Conservation (phyloP, 2,113 vertebrate species). For the Gymnocephalus cernua region DNA sequence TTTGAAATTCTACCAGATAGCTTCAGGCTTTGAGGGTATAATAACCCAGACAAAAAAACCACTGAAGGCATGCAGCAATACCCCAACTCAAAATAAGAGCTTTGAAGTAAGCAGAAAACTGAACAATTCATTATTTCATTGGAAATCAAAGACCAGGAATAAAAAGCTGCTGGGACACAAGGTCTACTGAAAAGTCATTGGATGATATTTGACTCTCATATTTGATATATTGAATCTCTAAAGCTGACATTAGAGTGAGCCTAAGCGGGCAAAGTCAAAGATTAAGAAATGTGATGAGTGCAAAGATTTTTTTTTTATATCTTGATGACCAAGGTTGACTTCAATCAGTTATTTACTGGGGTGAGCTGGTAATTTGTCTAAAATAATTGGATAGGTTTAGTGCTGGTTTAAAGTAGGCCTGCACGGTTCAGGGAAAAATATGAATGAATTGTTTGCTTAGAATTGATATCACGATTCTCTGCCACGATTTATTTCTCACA, state of each 20-base stretch:
- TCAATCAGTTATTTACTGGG: background rate
- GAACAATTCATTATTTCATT: slow-evolving; percentile 53
- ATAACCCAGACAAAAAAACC: slow-evolving; percentile 18
- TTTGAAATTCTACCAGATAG: slow-evolving; percentile 23
- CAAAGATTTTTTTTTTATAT: slow-evolving; percentile 3
- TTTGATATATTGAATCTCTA: too few species aligned
- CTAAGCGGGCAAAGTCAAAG: background rate
- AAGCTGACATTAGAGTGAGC: background rate
- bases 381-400: background rate
- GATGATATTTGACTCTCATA: slow-evolving; percentile 32
- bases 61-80: slow-evolving; percentile 14
- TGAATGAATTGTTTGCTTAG: too few species aligned
- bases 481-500: too few species aligned
- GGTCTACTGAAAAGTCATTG: slow-evolving; percentile 29
- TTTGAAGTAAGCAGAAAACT: slow-evolving; percentile 60
- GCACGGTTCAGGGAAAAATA: too few species aligned
- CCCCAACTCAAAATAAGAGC: slow-evolving; percentile 44
- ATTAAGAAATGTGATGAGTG: background rate
- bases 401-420: slow-evolving; percentile 1
- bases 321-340: background rate
- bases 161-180: slow-evolving; percentile 50
- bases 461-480: too few species aligned
- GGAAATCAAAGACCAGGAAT: slow-evolving; percentile 58
- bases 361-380: background rate
- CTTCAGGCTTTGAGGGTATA: slow-evolving; percentile 25